Percentiles rank a stretch among this genome's conserved stretches.
These are phyloP conservation scores for Hippopotamus amphibius DNA, from an alignment of 2,113 vertebrate species.

Conservation along the genomic window DNA sequence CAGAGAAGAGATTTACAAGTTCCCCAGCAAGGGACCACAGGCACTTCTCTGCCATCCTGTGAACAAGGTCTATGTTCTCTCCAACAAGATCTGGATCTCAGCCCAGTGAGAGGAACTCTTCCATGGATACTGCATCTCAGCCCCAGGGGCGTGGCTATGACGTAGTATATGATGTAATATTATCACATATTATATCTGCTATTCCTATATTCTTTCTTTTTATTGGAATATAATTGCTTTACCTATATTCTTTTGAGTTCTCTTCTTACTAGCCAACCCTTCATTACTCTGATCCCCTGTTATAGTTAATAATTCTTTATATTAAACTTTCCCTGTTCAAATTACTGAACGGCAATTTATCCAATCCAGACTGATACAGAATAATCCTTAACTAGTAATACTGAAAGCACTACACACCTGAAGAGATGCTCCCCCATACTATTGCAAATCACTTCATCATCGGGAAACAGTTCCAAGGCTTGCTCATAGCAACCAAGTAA, in stretches of 20 bases:
- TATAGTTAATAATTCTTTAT: background rate
- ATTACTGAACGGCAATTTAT: background rate
- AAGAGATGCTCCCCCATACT: conserved; percentile 99
- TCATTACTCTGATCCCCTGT: background rate
- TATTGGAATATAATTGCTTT: too few relatives aligned
- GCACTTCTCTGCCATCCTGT: background rate
- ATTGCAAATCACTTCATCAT: conserved; percentile 97
- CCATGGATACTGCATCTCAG: background rate
- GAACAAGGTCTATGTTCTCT: background rate
- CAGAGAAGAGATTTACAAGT: background rate
- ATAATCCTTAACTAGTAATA: conserved; percentile 43
- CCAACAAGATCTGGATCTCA: background rate
- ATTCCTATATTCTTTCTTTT: background rate
- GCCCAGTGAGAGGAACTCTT: background rate
- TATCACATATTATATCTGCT: background rate
- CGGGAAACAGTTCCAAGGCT: conserved; percentile 95
- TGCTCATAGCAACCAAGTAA: conserved; percentile 97
- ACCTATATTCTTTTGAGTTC: background rate
- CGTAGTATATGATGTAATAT: background rate
- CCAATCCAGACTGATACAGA: background rate
- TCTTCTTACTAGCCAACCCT: background rate
- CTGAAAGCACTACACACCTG: conserved; percentile 88
- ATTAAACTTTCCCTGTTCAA: background rate
- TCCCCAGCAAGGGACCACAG: background rate
- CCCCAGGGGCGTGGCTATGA: background rate